These are phyloP conservation scores for Neoitamus cyanurus DNA, from an alignment of 2,888 invertebrate species.

Conservation along the genomic window DNA sequence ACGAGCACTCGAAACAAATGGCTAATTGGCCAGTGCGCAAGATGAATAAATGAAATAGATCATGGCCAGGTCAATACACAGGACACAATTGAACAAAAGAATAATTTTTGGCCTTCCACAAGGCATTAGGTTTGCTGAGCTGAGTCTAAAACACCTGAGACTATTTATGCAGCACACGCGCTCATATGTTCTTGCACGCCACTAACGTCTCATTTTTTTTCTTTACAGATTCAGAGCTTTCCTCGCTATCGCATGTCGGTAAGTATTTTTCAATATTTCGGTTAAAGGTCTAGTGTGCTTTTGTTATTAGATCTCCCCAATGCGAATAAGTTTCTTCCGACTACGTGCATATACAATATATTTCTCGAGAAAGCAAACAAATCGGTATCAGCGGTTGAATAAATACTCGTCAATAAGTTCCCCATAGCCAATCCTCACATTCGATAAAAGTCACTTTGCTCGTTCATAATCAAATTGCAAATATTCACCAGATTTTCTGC, in stretches of 20 bases:
- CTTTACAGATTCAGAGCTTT: conserved; percentile 34
- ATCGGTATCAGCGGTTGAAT: neutral
- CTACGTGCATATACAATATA: too few relatives aligned
- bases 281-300: neutral
- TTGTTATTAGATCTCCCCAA: neutral
- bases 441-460: neutral
- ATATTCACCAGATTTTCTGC: neutral
- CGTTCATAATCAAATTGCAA: neutral
- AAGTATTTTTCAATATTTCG: neutral
- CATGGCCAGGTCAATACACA: neutral
- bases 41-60: neutral
- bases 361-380: neutral
- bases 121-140: neutral
- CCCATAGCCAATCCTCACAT: neutral
- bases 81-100: neutral
- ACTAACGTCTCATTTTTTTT: neutral
- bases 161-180: neutral
- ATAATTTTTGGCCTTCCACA: neutral
- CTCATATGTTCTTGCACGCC: neutral
- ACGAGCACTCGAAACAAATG: neutral
- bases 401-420: neutral
- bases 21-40: neutral
- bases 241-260: conserved; percentile 36
- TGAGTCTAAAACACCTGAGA: neutral
- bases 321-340: neutral